Evolutionary conservation across 2,797 vertebrate genomes (phyloP).

Genomic region (Sciurus carolinensis): DNA sequence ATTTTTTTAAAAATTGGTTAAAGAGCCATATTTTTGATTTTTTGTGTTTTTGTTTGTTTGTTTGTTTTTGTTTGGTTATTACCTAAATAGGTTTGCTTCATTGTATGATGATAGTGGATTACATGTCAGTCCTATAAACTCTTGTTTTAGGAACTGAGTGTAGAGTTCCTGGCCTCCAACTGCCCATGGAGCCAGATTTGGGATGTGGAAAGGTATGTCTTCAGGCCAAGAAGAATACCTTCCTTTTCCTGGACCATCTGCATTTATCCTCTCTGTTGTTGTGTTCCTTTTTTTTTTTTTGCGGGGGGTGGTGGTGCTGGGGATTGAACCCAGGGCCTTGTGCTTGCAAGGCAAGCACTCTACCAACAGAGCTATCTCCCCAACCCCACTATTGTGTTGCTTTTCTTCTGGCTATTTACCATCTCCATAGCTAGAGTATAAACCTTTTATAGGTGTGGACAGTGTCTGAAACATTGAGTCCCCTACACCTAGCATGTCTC

Average conservation of each 20-base stretch:
- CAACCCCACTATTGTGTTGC: background rate
- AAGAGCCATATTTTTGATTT: background rate
- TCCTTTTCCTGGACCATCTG: background rate
- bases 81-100: background rate
- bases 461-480: background rate
- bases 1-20: background rate
- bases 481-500: too few species aligned
- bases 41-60: background rate
- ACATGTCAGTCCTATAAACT: background rate
- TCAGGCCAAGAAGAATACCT: background rate
- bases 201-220: background rate
- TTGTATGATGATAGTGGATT: background rate
- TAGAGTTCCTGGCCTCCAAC: background rate
- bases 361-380: too few species aligned
- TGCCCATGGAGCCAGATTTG: background rate
- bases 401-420: background rate
- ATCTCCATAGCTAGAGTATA: background rate
- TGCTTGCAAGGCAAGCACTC: too few species aligned
- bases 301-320: too few species aligned
- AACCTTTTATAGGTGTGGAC: background rate
- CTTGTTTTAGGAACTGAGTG: constrained; percentile 3
- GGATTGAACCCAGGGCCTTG: too few species aligned
- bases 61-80: constrained; percentile 40
- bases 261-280: background rate
- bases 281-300: background rate